Percentiles rank a stretch among this genome's conserved stretches.
These are phyloP conservation scores for Eupeodes latifasciatus DNA, from an alignment of 2,888 invertebrate genomes.

Conservation along the genomic window DNA sequence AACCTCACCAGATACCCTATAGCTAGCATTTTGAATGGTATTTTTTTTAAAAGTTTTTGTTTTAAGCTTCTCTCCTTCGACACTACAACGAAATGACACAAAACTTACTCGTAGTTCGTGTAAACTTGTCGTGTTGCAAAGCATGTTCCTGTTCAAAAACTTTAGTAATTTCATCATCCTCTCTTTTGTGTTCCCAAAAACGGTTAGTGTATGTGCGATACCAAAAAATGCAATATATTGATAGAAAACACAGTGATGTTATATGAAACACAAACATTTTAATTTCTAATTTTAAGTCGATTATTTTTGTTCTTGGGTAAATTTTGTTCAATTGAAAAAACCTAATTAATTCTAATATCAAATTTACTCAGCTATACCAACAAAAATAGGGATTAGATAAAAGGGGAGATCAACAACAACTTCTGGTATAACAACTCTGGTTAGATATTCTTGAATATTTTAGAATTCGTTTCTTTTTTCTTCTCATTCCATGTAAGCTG, in stretches of 20 bases:
- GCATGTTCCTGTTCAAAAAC: conserved; percentile 68
- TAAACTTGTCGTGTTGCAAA: conserved; percentile 30
- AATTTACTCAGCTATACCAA: neutral
- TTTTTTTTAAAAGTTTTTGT: too few relatives aligned
- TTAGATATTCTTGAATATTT: neutral
- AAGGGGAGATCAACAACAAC: too few relatives aligned
- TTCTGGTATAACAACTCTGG: conserved; percentile 1
- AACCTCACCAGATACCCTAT: too few relatives aligned
- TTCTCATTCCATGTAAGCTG: conserved; percentile 55
- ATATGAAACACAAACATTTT: neutral
- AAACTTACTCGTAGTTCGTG: conserved; percentile 40
- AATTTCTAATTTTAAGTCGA: too few relatives aligned
- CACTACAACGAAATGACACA: conserved; percentile 2
- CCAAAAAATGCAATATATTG: neutral
- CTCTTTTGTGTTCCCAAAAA: conserved; percentile 43
- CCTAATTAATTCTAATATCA: neutral
- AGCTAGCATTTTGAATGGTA: too few relatives aligned
- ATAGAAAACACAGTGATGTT: neutral
- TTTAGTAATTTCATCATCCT: conserved; percentile 64
- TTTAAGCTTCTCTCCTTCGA: neutral
- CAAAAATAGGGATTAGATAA: neutral
- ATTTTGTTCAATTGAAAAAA: too few relatives aligned
- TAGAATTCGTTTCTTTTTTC: conserved; percentile 20
- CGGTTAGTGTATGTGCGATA: conserved; percentile 20
- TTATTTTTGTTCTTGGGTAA: too few relatives aligned